Base-by-base conservation (phyloP, 2,888 invertebrate genomes). In the Calephelis perditalis region DNA sequence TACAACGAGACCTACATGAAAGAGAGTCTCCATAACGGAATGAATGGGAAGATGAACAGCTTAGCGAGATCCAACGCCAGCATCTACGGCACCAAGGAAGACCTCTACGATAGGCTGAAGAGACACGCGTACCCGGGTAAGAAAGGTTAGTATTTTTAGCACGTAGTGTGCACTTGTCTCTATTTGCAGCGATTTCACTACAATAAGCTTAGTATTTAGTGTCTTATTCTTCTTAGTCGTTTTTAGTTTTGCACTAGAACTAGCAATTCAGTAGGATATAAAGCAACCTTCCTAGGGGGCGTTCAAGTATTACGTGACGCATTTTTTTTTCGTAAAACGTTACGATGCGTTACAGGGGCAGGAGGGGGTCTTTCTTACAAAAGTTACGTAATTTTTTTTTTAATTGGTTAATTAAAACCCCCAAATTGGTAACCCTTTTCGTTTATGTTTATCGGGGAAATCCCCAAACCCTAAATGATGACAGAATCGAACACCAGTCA, bases 1-100 rank as follows among this genome's bases (percentile, higher is more conserved):
- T 98, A 98, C 87, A 97, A 97, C 81, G 98, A 98, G 86, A 97
- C 97, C 2, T 98, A 98, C 78, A 97, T 98, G 97, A 98, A 98
- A 88, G 97, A 97, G 91, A 94, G 97, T 77, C 92, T 97, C 62
- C 97, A 97, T 82, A 96, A 95, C 72, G 95, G 95, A 35, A 94
- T 95, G 84, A 94, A 94, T 72, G 95, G 95, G 36, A 97, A 97
- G 84, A 96, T 97, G 95, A 97, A 97, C 88, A 97, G 97, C 84
- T 92, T 97, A 85, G 97, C 97, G 68, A 92, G 97, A 75, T 97
- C 97, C 44, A 97, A 97, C 83, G 97, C 97, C 65, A 97, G 97
- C 84, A 95, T 98, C 79, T 98, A 98, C 81, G 97, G 97, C 70
- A 97, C 97, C 75, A 98, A 97, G 91, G 98, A 98, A 82, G 98